phyloP scores from a whole-genome alignment of 2,113 vertebrate genomes.

The Alces alces region DNA sequence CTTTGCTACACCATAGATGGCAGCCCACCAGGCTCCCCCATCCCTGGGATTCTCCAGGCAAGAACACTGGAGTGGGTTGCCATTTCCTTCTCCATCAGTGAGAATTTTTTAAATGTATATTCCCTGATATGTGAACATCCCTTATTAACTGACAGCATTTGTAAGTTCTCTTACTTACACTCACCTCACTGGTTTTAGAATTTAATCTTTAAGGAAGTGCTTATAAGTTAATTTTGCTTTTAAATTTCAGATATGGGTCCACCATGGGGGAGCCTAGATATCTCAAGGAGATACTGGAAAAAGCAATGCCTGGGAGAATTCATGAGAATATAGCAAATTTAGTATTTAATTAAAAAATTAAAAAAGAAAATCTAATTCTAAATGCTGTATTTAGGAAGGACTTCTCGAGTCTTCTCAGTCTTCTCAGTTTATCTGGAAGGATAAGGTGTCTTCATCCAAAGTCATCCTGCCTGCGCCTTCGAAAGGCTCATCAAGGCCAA shows the following conservation, averaged over 20 bases:
- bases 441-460: background rate
- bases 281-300: background rate
- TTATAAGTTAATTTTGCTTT: constrained; percentile 12
- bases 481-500: background rate
- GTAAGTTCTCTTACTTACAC: background rate
- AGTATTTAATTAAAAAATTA: background rate
- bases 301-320: background rate
- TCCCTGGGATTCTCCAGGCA: too few species aligned
- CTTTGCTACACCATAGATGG: too few species aligned
- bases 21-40: too few species aligned
- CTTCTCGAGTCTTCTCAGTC: background rate
- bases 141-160: background rate
- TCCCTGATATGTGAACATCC: background rate
- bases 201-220: background rate
- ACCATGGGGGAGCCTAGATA: background rate
- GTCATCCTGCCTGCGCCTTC: background rate
- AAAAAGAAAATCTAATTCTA: constrained; percentile 3
- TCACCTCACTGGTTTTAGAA: constrained; percentile 17
- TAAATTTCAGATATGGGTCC: background rate
- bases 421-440: background rate
- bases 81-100: too few species aligned
- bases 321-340: background rate
- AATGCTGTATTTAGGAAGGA: background rate
- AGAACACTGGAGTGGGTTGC: too few species aligned
- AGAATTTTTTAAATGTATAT: background rate